Percentiles rank a stretch among this genome's conserved stretches.
Conservation (phyloP, 2,888 invertebrate species). For the Hypselothyrea guttata region DNA sequence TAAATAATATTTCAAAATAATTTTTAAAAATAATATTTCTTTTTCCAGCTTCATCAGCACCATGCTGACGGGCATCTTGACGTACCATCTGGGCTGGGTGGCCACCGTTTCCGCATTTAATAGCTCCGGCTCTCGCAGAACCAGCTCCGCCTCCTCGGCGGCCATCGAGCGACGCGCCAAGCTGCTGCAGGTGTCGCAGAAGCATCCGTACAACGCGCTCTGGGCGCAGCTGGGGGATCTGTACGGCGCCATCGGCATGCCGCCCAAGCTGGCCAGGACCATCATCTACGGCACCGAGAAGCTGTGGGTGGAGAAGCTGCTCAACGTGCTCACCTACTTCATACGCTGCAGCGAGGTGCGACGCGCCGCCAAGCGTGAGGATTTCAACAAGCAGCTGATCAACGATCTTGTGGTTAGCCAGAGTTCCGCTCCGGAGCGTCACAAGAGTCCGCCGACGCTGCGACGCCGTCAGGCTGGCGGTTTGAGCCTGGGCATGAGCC, state of each 20-base stretch:
- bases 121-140: constrained; percentile 67
- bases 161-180: constrained; percentile 82
- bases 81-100: constrained; percentile 96
- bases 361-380: constrained; percentile 83
- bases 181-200: constrained; percentile 84
- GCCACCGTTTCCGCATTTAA: constrained; percentile 86
- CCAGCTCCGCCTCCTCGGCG: constrained; percentile 59
- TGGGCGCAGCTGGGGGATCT: constrained; percentile 95
- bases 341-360: constrained; percentile 90
- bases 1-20: too few relatives aligned
- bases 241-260: constrained; percentile 92
- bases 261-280: constrained; percentile 90
- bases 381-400: constrained; percentile 78
- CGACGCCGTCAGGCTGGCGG: constrained; percentile 17
- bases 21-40: too few relatives aligned
- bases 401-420: constrained; percentile 63
- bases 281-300: constrained; percentile 87
- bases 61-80: constrained; percentile 92
- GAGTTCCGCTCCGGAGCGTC: constrained; percentile 54
- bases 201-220: constrained; percentile 91
- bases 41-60: constrained; percentile 95
- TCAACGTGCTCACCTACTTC: constrained; percentile 93
- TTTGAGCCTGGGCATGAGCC: constrained; percentile 56
- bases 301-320: constrained; percentile 87
- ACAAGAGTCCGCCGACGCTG: constrained; percentile 53